Evolutionary conservation across 1,140 invertebrate genomes (phyloP).

Genomic region (Ostrea edulis): DNA sequence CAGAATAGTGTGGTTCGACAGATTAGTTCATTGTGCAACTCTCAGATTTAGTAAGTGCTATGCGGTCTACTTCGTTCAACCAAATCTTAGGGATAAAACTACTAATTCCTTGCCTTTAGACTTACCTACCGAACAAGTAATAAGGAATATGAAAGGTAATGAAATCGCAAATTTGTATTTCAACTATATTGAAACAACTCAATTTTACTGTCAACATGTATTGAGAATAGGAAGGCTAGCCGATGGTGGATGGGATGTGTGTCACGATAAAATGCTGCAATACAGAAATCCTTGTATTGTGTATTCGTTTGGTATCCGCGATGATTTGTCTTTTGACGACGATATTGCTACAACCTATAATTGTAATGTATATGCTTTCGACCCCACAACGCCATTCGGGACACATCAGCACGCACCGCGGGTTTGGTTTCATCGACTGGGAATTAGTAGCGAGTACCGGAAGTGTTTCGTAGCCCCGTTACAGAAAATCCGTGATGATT

Average conservation of each 20-base stretch:
- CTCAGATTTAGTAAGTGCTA: neutral
- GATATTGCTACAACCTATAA: neutral
- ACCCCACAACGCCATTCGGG: constrained; percentile 1
- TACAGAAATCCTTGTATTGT: constrained; percentile 57
- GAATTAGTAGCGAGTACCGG: neutral
- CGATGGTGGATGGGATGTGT: constrained; percentile 69
- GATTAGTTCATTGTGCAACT: neutral
- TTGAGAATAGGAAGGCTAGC: constrained; percentile 57
- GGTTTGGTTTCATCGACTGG: neutral
- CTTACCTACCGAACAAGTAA: neutral
- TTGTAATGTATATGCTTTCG: constrained; percentile 5
- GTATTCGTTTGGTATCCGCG: constrained; percentile 55
- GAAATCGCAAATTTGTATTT: constrained; percentile 8
- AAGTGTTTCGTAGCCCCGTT: neutral
- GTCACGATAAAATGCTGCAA: constrained; percentile 51
- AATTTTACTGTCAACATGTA: constrained; percentile 56
- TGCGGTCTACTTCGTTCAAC: neutral
- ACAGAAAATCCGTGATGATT: neutral
- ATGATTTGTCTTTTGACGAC: neutral
- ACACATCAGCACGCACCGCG: constrained; percentile 3
- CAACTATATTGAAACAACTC: constrained; percentile 59
- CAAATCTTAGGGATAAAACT: neutral
- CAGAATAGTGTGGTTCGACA: neutral
- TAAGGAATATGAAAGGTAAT: neutral
- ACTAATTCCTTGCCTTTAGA: neutral